Percentiles rank a stretch among this genome's conserved stretches.
Evolutionary conservation across 2,113 vertebrate species (phyloP).

Genomic region (Cyanocitta stelleri): DNA sequence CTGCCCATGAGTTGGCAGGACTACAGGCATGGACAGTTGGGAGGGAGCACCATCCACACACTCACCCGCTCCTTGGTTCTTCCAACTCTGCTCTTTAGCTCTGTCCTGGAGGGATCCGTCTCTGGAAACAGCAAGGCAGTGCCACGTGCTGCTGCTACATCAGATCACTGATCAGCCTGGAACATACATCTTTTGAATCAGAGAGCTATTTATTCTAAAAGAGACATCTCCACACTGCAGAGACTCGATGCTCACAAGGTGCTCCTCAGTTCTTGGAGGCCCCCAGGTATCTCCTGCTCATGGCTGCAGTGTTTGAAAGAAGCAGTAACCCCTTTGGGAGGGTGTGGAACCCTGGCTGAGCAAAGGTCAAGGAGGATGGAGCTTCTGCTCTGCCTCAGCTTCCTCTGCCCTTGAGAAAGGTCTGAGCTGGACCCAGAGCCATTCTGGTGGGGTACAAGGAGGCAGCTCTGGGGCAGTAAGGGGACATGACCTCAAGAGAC

Average conservation of each 20-base stretch:
- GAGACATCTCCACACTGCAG: not conserved
- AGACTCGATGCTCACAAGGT: not conserved
- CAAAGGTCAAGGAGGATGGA: not conserved
- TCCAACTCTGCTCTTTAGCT: not conserved
- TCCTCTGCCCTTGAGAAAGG: not conserved
- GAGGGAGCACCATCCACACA: not conserved
- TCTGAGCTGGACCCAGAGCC: not conserved
- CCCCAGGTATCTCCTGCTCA: not conserved
- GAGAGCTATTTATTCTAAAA: not conserved
- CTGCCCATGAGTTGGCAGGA: not conserved
- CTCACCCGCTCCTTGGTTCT: rapidly evolving
- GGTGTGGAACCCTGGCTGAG: not conserved
- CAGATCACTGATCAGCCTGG: not conserved
- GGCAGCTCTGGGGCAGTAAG: not conserved
- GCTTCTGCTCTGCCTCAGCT: not conserved
- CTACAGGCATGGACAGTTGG: rapidly evolving
- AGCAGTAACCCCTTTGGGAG: not conserved
- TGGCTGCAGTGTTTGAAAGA: not conserved
- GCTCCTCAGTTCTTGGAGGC: not conserved
- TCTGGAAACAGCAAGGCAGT: not conserved
- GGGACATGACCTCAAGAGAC: not conserved
- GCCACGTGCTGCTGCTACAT: not conserved
- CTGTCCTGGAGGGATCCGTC: not conserved
- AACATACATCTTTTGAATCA: not conserved
- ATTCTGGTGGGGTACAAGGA: not conserved